A percentile compares a stretch with the other conserved stretches of the same genome.
These are phyloP conservation scores for Leiothrix lutea DNA, from an alignment of 2,113 vertebrate species.

Conservation along the genomic window DNA sequence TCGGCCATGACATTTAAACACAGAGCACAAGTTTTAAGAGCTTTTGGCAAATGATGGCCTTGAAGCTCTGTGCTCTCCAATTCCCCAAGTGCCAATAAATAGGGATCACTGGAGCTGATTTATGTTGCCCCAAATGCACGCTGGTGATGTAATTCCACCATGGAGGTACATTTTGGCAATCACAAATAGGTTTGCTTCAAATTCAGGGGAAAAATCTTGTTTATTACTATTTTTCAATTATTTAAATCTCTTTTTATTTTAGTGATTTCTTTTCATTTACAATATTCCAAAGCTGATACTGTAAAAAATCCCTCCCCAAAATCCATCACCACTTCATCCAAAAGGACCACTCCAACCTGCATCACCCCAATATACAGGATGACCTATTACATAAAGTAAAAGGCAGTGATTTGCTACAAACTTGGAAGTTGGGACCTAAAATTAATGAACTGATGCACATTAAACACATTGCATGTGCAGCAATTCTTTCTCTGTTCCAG, in stretches of 20 bases:
- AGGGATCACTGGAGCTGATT: neutral
- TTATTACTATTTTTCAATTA: neutral
- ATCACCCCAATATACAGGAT: neutral
- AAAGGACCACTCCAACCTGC: neutral
- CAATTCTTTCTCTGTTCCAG: neutral
- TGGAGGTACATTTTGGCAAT: neutral
- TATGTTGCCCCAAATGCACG: neutral
- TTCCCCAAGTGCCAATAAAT: neutral
- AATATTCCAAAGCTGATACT: neutral
- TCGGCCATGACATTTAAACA: neutral
- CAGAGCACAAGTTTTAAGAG: neutral
- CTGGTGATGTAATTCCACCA: neutral
- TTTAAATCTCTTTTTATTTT: neutral
- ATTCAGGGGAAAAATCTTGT: neutral
- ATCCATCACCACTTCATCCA: neutral
- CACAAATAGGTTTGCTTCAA: neutral
- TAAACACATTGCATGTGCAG: neutral
- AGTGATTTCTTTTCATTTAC: neutral
- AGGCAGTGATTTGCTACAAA: neutral
- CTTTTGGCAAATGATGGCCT: neutral
- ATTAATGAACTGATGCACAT: neutral
- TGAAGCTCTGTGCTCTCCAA: neutral
- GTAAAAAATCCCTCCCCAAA: neutral
- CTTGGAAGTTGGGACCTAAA: neutral
- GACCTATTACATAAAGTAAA: neutral